Evolutionary conservation across 2,113 vertebrate genomes (phyloP), one percentile per base, ranked within the genome.

Genomic region (Tupaia chinensis): DNA sequence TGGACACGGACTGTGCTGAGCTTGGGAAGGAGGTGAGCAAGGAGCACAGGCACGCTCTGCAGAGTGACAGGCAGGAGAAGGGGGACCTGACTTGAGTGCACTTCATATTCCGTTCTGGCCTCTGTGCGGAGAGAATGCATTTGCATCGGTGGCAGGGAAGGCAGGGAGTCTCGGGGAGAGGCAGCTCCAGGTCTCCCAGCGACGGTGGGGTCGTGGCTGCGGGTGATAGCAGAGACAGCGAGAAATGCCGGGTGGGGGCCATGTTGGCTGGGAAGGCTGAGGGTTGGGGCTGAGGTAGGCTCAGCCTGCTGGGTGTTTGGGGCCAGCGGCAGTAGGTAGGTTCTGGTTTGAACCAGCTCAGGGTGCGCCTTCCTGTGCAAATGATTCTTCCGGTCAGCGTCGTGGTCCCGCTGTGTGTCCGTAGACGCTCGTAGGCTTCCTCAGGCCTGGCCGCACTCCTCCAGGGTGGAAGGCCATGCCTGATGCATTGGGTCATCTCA

Each of bases 321-420:
- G 29, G n/a, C 23, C 25, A 23, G 76, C 0, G 2, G 20, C 25
- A 44, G 34, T 5, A 10, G 14, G n/a, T 13, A 29, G 9, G 20
- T 15, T 27, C 12, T 19, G n/a, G 4, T 87, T 27, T 89, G 17
- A 13, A 34, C 19, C 11, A 63, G 20, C 23, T 61, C 4, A 4
- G 23, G 15, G 19, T 6, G 22, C 25, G 3, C 7, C 19, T 4
- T 22, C n/a, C 13, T 14, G 22, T 0, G 4, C 25, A 79, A 6
- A 5, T 15, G 9, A 0, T 22, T 6, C 25, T 63, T 77, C 29
- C 0, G 0, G 80, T 10, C 17, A 1, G 23, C 54, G 3, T 13
- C 0, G 3, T 32, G 74, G 85, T 54, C 81, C 19, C 29, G 17
- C n/a, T 77, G 53, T 0, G 0, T 17, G 63, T 77, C 76, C 53